phyloP scores from a whole-genome alignment of 1,140 invertebrate species.

The Bombus superbus region DNA sequence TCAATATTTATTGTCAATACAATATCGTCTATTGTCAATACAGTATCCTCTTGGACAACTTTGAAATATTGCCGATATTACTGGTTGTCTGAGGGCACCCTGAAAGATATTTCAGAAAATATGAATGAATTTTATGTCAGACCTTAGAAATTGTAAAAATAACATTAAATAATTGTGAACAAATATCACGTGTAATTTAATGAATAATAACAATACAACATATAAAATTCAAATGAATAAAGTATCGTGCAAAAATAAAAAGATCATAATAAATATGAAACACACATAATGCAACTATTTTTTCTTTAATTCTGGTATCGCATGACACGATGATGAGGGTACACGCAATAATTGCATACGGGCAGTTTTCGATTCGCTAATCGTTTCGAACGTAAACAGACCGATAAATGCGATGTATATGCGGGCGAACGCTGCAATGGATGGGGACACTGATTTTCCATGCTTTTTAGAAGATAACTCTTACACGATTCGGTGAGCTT shows the following conservation, averaged over 20 bases:
- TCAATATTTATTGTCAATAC: too few relatives aligned
- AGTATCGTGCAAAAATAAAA: neutral
- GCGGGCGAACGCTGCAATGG: neutral
- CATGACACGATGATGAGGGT: neutral
- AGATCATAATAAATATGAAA: neutral
- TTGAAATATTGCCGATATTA: too few relatives aligned
- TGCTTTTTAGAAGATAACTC: slow-evolving; percentile 1
- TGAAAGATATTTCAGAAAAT: too few relatives aligned
- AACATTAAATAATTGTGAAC: neutral
- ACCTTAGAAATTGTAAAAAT: neutral
- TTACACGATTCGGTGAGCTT: neutral
- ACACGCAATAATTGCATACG: slow-evolving; percentile 5
- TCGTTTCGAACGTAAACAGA: slow-evolving; percentile 5
- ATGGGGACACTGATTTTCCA: neutral
- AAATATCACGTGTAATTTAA: too few relatives aligned
- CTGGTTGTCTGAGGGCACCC: too few relatives aligned
- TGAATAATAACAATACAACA: neutral
- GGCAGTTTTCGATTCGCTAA: slow-evolving; percentile 32
- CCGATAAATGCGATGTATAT: slow-evolving; percentile 21
- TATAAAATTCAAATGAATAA: neutral
- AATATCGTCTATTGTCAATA: too few relatives aligned
- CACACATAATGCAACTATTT: neutral
- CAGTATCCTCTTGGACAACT: too few relatives aligned
- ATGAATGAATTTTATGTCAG: too few relatives aligned
- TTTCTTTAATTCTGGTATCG: neutral